A percentile compares a stretch with the other conserved stretches of the same genome.
Conservation (phyloP, 2,113 vertebrate species). For the Engystomops pustulosus region DNA sequence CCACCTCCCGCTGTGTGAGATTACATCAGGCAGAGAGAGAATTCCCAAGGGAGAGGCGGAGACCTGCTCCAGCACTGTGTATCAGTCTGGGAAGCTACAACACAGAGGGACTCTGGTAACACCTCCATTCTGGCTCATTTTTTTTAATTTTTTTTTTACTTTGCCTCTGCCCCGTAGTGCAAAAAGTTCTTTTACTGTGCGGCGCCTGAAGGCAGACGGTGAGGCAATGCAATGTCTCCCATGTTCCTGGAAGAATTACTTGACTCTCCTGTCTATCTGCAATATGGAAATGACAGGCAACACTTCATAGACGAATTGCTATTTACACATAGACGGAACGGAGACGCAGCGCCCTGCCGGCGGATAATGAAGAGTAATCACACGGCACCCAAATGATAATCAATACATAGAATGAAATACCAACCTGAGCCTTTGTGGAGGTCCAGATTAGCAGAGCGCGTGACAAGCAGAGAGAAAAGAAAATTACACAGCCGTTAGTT, state of each 20-base stretch:
- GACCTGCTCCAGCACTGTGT: too few species aligned
- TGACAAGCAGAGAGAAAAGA: conserved; percentile 89
- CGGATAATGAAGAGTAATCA: not conserved
- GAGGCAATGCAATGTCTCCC: not conserved
- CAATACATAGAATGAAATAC: conserved; percentile 85
- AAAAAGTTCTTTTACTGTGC: not conserved
- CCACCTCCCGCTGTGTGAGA: too few species aligned
- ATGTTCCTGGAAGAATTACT: not conserved
- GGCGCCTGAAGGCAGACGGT: not conserved
- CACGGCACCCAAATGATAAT: conserved; percentile 69
- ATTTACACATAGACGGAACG: not conserved
- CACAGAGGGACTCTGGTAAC: too few species aligned
- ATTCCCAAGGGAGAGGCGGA: too few species aligned
- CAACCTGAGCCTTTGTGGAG: conserved; percentile 98
- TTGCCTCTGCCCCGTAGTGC: too few species aligned
- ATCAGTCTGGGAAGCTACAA: too few species aligned
- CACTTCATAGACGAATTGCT: conserved; percentile 16
- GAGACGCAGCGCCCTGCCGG: not conserved
- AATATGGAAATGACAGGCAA: conserved; percentile 12
- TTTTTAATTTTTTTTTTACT: too few species aligned
- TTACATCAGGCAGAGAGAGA: too few species aligned
- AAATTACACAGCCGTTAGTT: conserved; percentile 94
- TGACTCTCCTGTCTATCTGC: not conserved
- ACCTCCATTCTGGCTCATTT: too few species aligned
- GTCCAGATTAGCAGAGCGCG: conserved; percentile 94